A percentile compares a stretch with the other conserved stretches of the same genome.
These are phyloP conservation scores for Blennius ocellaris DNA, from an alignment of 2,113 vertebrate species.

Conservation along the genomic window DNA sequence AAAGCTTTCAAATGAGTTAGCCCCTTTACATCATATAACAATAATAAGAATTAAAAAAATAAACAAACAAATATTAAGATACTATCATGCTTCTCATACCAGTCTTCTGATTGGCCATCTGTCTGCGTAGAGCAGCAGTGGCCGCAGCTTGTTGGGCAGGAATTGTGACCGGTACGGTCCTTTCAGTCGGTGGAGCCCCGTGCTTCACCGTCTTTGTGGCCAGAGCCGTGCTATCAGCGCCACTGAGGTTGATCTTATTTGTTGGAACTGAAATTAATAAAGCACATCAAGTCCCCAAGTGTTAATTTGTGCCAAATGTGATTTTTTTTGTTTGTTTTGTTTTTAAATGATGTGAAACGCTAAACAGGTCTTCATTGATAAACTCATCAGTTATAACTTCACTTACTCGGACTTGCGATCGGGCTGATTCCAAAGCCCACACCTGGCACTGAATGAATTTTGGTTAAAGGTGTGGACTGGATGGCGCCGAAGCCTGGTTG, in stretches of 20 bases:
- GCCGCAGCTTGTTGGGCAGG: slow-evolving; percentile 92
- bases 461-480: slow-evolving; percentile 84
- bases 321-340: too few species aligned
- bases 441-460: slow-evolving; percentile 70
- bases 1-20: too few species aligned
- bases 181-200: slow-evolving; percentile 85
- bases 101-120: slow-evolving; percentile 90
- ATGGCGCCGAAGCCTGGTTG: slow-evolving; percentile 86
- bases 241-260: slow-evolving; percentile 84
- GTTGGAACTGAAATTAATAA: slow-evolving; percentile 62
- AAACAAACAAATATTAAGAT: too few species aligned
- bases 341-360: not conserved
- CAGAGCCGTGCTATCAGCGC: slow-evolving; percentile 93
- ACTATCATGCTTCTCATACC: slow-evolving; percentile 77
- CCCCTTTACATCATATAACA: not conserved
- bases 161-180: slow-evolving; percentile 80
- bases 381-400: not conserved
- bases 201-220: slow-evolving; percentile 96
- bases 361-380: not conserved
- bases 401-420: slow-evolving; percentile 74
- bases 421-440: slow-evolving; percentile 72
- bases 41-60: not conserved
- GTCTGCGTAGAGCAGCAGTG: slow-evolving; percentile 90
- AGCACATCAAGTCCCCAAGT: not conserved
- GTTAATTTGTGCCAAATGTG: not conserved